phyloP scores from a whole-genome alignment of 2,113 vertebrate genomes.

The Myrmecophaga tridactyla region DNA sequence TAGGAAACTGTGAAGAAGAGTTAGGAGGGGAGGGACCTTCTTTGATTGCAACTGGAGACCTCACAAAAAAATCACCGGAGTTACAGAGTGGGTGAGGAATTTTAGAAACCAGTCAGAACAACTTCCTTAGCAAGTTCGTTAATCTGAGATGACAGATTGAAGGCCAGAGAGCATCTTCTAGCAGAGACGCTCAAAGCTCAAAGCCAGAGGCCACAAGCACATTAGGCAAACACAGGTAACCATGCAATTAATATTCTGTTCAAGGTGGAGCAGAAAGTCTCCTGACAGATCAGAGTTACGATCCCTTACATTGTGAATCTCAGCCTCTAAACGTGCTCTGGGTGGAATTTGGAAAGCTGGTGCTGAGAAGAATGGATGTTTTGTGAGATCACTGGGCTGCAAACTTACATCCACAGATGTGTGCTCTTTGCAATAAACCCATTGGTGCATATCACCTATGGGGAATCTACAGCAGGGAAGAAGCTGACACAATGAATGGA shows the following conservation, averaged over 20 bases:
- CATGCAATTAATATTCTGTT: neutral
- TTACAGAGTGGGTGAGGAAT: too few species aligned
- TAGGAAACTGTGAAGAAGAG: too few species aligned
- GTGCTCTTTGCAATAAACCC: neutral
- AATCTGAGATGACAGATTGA: too few species aligned
- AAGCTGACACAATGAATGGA: neutral
- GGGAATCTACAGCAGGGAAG: neutral
- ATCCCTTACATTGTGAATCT: neutral
- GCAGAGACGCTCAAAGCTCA: neutral
- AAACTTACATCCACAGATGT: neutral
- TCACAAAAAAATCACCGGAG: too few species aligned
- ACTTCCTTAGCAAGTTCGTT: too few species aligned
- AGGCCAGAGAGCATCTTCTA: neutral
- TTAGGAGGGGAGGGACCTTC: too few species aligned
- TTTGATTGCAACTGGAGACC: too few species aligned
- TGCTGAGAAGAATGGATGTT: neutral
- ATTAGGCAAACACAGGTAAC: too few species aligned
- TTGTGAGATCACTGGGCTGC: neutral
- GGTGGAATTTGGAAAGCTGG: too few species aligned
- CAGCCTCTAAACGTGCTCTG: neutral
- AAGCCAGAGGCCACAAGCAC: too few species aligned
- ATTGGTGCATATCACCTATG: neutral
- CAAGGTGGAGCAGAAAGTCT: neutral
- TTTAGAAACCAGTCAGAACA: too few species aligned
- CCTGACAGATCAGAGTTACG: too few species aligned